phyloP scores from a whole-genome alignment of 2,113 vertebrate species.

The Hiodon alosoides region DNA sequence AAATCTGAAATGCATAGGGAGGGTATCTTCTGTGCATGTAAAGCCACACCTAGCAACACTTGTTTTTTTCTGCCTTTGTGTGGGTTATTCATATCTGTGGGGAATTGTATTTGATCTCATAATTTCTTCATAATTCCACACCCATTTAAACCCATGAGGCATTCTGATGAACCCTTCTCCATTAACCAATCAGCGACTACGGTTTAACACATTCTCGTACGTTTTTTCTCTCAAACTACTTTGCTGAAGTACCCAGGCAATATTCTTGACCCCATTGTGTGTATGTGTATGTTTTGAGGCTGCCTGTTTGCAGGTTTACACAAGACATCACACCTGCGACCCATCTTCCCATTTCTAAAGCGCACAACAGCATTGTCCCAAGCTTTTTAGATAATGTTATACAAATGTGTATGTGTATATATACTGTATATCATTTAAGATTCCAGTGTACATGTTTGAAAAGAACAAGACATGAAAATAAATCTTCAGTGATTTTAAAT shows the following conservation, averaged over 20 bases:
- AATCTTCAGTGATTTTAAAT: constrained; percentile 27
- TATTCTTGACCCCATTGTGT: neutral
- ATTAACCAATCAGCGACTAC: neutral
- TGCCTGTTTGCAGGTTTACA: constrained; percentile 6
- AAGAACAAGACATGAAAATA: neutral
- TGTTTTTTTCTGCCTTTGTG: neutral
- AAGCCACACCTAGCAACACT: too few species aligned
- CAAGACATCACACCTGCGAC: neutral
- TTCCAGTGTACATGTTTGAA: constrained; percentile 28
- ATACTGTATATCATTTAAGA: constrained; percentile 27
- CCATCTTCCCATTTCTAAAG: constrained; percentile 19
- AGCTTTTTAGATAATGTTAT: constrained; percentile 28
- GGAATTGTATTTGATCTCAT: neutral
- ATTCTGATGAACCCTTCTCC: neutral
- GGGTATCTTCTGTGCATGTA: too few species aligned
- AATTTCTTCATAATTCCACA: neutral
- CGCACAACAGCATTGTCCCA: constrained; percentile 23
- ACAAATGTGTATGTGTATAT: constrained; percentile 29
- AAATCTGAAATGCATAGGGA: neutral
- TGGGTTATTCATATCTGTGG: neutral
- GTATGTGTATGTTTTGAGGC: neutral
- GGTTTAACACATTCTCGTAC: too few species aligned
- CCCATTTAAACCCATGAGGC: constrained; percentile 1
- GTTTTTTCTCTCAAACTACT: neutral
- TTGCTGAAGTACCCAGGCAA: constrained; percentile 8